Evolutionary conservation across 2,888 invertebrate species (phyloP).

Genomic region (Liopterus haemorrhoidalis): DNA sequence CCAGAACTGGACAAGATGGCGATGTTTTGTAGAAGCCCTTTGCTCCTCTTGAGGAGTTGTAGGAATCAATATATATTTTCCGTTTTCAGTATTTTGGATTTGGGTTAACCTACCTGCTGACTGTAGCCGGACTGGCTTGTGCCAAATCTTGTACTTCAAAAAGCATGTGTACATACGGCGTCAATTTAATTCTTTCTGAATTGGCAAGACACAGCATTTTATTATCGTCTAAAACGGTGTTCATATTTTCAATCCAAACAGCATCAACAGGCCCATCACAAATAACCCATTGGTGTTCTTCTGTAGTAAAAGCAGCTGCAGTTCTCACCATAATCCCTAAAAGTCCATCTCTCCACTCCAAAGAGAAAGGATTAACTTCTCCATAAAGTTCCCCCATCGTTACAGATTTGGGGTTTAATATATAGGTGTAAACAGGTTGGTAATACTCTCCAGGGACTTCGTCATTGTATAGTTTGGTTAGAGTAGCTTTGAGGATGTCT

Average conservation of each 20-base stretch:
- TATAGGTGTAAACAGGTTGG: slow-evolving; percentile 68
- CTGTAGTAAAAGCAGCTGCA: slow-evolving; percentile 52
- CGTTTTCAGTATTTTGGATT: no score
- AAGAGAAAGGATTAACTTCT: slow-evolving; percentile 72
- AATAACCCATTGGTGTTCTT: slow-evolving; percentile 84
- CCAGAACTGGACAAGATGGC: no score
- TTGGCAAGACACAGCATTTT: slow-evolving; percentile 90
- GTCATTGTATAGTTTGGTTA: slow-evolving; percentile 59
- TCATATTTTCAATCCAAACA: slow-evolving; percentile 92
- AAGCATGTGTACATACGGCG: slow-evolving; percentile 83
- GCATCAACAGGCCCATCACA: slow-evolving; percentile 92
- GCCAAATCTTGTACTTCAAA: slow-evolving; percentile 81
- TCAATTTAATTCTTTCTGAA: slow-evolving; percentile 83
- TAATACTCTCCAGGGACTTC: slow-evolving; percentile 58
- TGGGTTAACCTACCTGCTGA: slow-evolving; percentile 56
- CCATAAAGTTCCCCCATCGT: slow-evolving; percentile 85
- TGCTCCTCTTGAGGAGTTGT: no score
- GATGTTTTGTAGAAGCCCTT: no score
- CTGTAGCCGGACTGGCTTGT: slow-evolving; percentile 88
- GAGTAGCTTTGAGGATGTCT: slow-evolving; percentile 63
- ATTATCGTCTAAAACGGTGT: slow-evolving; percentile 87
- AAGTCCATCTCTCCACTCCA: slow-evolving; percentile 89
- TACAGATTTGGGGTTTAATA: slow-evolving; percentile 84
- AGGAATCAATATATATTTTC: no score
- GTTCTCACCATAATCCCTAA: slow-evolving; percentile 62